These are phyloP conservation scores for Pelmatolapia mariae DNA, from an alignment of 2,113 vertebrate species.

Conservation along the genomic window DNA sequence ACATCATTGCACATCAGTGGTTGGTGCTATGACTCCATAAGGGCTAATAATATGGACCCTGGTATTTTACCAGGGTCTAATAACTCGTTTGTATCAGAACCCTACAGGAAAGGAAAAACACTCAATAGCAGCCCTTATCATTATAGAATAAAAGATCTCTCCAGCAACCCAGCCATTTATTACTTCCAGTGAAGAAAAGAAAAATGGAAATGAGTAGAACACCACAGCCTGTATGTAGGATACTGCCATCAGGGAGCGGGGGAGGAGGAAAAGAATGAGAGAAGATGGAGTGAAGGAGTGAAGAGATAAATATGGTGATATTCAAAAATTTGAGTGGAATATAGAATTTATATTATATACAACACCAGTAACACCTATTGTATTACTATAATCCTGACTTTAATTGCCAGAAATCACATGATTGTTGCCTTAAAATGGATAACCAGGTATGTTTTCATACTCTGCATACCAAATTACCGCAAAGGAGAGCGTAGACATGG, in stretches of 20 bases:
- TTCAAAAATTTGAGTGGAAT: neutral
- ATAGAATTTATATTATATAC: neutral
- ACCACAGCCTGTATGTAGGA: slow-evolving; percentile 27
- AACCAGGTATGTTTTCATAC: neutral
- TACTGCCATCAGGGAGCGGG: slow-evolving; percentile 16
- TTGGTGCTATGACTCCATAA: neutral
- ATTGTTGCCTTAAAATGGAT: neutral
- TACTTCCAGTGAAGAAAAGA: neutral
- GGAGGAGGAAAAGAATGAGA: neutral
- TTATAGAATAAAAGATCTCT: neutral
- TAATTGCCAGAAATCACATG: neutral
- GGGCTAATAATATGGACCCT: neutral
- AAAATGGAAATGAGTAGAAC: neutral
- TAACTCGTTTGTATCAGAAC: neutral
- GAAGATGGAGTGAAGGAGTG: neutral
- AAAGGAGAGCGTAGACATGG: neutral
- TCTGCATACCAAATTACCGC: neutral
- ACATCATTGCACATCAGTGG: neutral
- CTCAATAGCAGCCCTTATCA: neutral
- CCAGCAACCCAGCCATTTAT: neutral
- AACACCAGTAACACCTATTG: neutral
- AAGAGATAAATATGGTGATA: neutral
- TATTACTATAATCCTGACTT: neutral
- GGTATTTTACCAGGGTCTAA: neutral
- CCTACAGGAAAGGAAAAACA: neutral